Evolutionary conservation across 2,888 invertebrate genomes (phyloP), one percentile per base, ranked within the genome.

Genomic region (Troides helena): DNA sequence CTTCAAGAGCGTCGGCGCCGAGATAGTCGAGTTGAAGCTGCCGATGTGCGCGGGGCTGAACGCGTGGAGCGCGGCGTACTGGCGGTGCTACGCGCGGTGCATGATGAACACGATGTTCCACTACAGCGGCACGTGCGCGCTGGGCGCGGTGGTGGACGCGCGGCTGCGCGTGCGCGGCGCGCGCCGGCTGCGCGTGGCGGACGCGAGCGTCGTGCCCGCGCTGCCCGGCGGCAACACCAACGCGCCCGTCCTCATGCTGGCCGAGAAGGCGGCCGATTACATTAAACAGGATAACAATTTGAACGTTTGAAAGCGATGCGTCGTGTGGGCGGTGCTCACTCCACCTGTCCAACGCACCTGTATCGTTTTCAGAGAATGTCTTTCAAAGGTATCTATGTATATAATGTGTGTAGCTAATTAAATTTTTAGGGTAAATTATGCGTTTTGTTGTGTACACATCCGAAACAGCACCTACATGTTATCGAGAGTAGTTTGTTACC

Each of bases 61-160:
- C 95, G 96, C 1, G 94, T 76, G 96, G 95, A 0, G 87, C 95
- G 1, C 90, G 93, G 36, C 95, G 0, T 95, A 95, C 78, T 94
- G 94, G 92, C 90, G 88, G 43, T 95, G 95, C 76, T 88, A 93
- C 78, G 86, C 91, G 0, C 82, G 92, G 23, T 87, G 90, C 65
- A 82, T 93, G 72, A 88, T 93, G 4, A 85, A 92, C 63, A 94
- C 93, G 5, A 86, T 94, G 63, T 94, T 94, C 78, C 94, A 94
- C 80, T 92, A 93, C 71, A 86, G 85, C 12, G 84, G 86, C 21
- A 77, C 79, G n/a, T 74, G 76, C 60, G 69, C 76, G 3, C 60
- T 80, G 76, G 79, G 80, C n/a, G 8, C 74, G 10, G 81, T 79
- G 70, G 72, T 78, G 64, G 78, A 81, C 65, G 63, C 68, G 25